phyloP scores from a whole-genome alignment of 2,888 invertebrate species.

The Watsonalla binaria region DNA sequence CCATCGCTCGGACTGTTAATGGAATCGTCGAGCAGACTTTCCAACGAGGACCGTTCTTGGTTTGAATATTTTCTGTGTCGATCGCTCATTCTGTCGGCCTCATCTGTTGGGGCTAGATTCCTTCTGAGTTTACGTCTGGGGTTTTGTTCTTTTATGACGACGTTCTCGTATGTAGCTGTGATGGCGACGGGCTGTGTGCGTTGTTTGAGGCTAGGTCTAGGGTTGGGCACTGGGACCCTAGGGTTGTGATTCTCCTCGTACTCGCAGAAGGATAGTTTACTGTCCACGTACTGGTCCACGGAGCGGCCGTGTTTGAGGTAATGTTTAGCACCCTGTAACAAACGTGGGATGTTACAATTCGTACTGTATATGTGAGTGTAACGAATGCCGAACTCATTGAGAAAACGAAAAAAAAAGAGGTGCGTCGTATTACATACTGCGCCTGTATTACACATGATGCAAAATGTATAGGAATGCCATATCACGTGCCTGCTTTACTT shows the following conservation, averaged over 20 bases:
- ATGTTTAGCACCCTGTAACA: conserved; percentile 74
- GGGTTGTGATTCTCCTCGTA: conserved; percentile 73
- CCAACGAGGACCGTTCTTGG: conserved; percentile 77
- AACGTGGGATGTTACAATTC: conserved; percentile 16
- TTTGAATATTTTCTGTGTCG: conserved; percentile 70
- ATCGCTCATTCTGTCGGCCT: conserved; percentile 77
- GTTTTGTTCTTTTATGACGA: conserved; percentile 84
- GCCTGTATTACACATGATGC: too few relatives aligned
- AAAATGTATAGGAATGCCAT: too few relatives aligned
- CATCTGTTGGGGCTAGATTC: conserved; percentile 79
- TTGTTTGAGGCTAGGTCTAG: conserved; percentile 65
- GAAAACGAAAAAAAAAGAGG: too few relatives aligned
- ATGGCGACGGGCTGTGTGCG: conserved; percentile 84
- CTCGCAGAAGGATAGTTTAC: conserved; percentile 77
- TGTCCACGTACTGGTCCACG: conserved; percentile 88
- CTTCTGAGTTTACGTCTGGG: conserved; percentile 84
- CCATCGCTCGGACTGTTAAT: conserved; percentile 73
- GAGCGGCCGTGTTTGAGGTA: conserved; percentile 85
- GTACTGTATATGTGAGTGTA: not conserved
- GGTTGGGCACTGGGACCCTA: conserved; percentile 64
- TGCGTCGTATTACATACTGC: too few relatives aligned
- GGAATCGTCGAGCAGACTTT: conserved; percentile 80
- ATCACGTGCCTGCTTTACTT: too few relatives aligned
- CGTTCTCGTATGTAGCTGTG: conserved; percentile 85
- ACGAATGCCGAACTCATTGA: not conserved